Percentiles rank a stretch among this genome's conserved stretches.
Evolutionary conservation across 2,113 vertebrate genomes (phyloP).

Genomic region (Colinus virginianus): DNA sequence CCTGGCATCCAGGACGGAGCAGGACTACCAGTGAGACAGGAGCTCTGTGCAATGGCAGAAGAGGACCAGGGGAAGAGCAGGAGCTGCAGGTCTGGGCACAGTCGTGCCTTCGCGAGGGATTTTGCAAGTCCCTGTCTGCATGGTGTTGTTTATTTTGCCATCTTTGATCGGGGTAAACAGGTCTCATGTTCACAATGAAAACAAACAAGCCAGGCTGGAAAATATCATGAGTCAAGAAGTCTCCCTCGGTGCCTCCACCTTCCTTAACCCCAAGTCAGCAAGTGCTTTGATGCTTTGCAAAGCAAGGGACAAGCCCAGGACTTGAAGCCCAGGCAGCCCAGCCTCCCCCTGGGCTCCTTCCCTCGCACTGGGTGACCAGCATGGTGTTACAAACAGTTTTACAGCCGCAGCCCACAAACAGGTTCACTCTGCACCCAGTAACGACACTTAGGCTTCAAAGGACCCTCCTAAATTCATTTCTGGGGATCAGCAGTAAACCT

Average conservation of each 20-base stretch:
- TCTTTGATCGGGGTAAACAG: slow-evolving; percentile 65
- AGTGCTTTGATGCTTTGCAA: slow-evolving; percentile 7
- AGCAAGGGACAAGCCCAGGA: not conserved
- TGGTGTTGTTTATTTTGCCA: slow-evolving; percentile 57
- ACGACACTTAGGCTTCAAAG: not conserved
- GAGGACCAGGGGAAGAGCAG: slow-evolving; percentile 13
- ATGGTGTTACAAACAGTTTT: not conserved
- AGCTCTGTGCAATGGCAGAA: not conserved
- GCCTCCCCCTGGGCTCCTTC: slow-evolving; percentile 3
- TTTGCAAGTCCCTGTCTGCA: slow-evolving; percentile 69
- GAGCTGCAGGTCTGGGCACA: slow-evolving; percentile 66
- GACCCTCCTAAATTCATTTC: not conserved
- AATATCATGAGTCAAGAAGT: slow-evolving; percentile 63
- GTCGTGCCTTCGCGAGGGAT: slow-evolving; percentile 46
- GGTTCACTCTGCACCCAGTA: not conserved
- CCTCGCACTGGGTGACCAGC: not conserved
- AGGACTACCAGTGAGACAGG: not conserved
- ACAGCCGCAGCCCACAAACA: not conserved
- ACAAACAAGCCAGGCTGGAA: slow-evolving; percentile 69
- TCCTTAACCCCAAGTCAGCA: slow-evolving; percentile 45
- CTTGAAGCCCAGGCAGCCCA: slow-evolving; percentile 8
- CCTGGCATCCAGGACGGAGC: not conserved
- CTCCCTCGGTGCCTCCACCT: slow-evolving; percentile 36
- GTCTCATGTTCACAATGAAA: slow-evolving; percentile 50
- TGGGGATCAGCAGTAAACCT: not conserved